Base-by-base conservation (phyloP, 2,888 invertebrate genomes). In the Sipha maydis region DNA sequence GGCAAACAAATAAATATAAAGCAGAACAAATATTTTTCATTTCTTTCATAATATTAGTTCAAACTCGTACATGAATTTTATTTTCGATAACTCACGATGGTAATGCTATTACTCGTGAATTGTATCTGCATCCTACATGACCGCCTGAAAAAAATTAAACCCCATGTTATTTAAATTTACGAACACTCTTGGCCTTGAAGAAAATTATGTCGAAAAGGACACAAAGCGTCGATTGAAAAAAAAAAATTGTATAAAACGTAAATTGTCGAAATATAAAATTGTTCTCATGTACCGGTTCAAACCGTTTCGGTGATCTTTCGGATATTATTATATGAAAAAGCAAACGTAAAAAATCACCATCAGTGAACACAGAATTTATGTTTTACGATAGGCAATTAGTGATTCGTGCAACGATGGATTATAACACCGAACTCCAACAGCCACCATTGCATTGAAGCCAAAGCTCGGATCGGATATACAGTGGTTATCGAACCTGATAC, bases 401-500 rank as follows among this genome's bases (percentile, higher is more conserved):
- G 21, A 56, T 84, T 56, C n/a, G 38, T 61, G 14, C 17, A 21
- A 83, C n/a, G n/a, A 38, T 7, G 21, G 2, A 38, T 17, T 41
- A 8, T 41, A 41, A 41, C 1, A 41, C 41, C 34, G 34, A 34
- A 56, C 11, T 19, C n/a, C 14, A 5, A n/a, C n/a, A 11, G 0
- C 38, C 56, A 8, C 34, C 54, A 84, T 5, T 56, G 21, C 19
- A 19, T 19, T 11, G 38, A 76, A 5, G 76, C 75, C n/a, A 21
- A 11, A 75, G 38, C 61, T 75, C 25, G 61, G 19, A 41, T 11
- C 0, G 7, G 38, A 75, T 56, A 76, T 84, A 84, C 54, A 75
- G 38, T 7, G 21, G 21, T 56, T 21, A 28, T 61, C 28, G 38
- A 84, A 84, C 83, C 75, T 83, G 73, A 83, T 54, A 25, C 4